These are phyloP conservation scores for Aleiodes alternator DNA, from an alignment of 2,888 invertebrate species.

Conservation along the genomic window DNA sequence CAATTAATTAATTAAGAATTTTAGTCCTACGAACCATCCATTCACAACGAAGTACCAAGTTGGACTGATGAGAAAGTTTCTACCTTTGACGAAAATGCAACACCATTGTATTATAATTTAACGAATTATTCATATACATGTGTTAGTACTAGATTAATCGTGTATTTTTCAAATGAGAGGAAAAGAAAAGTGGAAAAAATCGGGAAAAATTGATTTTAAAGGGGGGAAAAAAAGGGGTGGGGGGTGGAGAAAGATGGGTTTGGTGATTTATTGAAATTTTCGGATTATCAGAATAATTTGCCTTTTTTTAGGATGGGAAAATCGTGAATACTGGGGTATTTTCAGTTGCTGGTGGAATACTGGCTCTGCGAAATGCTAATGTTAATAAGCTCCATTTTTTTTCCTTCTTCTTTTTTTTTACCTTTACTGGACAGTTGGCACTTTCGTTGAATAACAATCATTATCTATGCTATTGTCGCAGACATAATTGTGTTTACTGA, in stretches of 20 bases:
- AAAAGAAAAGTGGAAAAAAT: not conserved
- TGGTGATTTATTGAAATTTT: not conserved
- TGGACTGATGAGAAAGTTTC: constrained; percentile 61
- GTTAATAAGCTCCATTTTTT: too few relatives aligned
- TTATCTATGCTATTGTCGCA: too few relatives aligned
- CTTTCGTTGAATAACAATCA: too few relatives aligned
- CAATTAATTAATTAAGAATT: not conserved
- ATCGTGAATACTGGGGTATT: too few relatives aligned
- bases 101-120: constrained; percentile 59
- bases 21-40: constrained; percentile 62
- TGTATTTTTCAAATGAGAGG: not conserved
- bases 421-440: too few relatives aligned
- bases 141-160: not conserved
- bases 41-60: constrained; percentile 58
- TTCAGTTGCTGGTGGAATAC: not conserved
- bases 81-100: constrained; percentile 46
- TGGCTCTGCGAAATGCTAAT: not conserved
- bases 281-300: too few relatives aligned
- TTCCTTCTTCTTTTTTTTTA: too few relatives aligned
- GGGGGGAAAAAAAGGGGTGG: not conserved
- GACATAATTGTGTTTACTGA: too few relatives aligned
- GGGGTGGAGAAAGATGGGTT: not conserved
- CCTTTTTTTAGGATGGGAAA: too few relatives aligned
- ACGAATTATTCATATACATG: constrained; percentile 37
- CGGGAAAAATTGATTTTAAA: not conserved